Base-by-base conservation (phyloP, 1,140 invertebrate genomes). In the Thaumatotibia leucotreta region DNA sequence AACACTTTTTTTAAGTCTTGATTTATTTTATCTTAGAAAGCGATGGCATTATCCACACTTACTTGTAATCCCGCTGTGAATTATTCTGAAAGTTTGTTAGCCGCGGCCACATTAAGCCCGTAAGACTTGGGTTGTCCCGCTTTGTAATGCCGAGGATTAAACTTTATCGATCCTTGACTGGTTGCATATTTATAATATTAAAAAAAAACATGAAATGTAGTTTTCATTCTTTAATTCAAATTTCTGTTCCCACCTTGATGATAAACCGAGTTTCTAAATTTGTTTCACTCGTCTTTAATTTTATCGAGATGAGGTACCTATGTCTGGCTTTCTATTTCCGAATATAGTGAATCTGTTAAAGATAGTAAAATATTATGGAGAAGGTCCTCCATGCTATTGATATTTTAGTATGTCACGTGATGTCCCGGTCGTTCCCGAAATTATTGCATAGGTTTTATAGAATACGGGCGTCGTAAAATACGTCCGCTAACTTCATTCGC, bases 1-100 rank as follows among this genome's bases (percentile, higher is more conserved):
- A 82, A 76, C 66, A 73, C 63, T 75, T 81, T n/a, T 82, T 82
- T 79, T 74, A 82, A 68, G 76, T 52, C 64, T 71, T 79, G 78
- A 83, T 83, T 80, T 79, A 83, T 80, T 77, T 68, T 69, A 58
- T 62, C 62, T 45, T 14, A 9, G 22, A 31, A 24, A 63, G 66
- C 67, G 67, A 54, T 65, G 72, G 67, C 63, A 75, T 80, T 80
- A 78, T 78, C 76, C 73, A 65, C 73, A 76, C 66, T 75, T 72
- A 61, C 62, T 64, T 50, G 70, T 75, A 75, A 79, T 75, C 77
- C 77, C 45, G 66, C 52, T 39, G 67, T 70, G 73, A 78, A 75
- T 78, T 74, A 76, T 78, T 65, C 72, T 68, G 27, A 67, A 79
- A 80, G 65, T 77, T 79, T 73, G 66, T 68, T 74, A 66, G 65